Evolutionary conservation across 2,797 vertebrate genomes (phyloP).

Genomic region (Galaxias olidus): DNA sequence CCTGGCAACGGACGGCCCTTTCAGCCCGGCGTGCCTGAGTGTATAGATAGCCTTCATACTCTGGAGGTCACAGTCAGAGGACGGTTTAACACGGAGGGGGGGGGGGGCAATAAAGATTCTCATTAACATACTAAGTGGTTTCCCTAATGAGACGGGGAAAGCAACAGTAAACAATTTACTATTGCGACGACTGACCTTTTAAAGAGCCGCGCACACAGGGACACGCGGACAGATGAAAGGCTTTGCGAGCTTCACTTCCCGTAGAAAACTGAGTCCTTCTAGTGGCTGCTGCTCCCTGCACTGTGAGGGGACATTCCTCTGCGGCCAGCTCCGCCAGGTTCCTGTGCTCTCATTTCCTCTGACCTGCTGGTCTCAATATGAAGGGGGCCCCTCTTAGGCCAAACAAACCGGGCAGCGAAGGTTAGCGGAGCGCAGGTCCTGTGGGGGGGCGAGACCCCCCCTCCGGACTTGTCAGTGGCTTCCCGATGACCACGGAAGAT

Average conservation of each 20-base stretch:
- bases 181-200: too few relatives aligned
- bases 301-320: constrained; percentile 7
- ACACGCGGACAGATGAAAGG: too few relatives aligned
- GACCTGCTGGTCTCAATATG: constrained; percentile 19
- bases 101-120: background rate
- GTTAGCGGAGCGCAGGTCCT: constrained; percentile 39
- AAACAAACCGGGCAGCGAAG: constrained; percentile 44
- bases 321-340: constrained; percentile 12
- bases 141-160: too few relatives aligned
- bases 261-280: background rate
- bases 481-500: constrained; percentile 51
- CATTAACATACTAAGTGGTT: too few relatives aligned
- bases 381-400: constrained; percentile 28
- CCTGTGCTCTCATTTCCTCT: constrained; percentile 35
- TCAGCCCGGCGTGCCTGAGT: too few relatives aligned
- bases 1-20: background rate
- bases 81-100: background rate
- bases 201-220: too few relatives aligned
- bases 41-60: background rate
- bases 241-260: background rate
- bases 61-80: background rate
- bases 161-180: too few relatives aligned
- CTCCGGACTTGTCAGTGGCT: constrained; percentile 20
- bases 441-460: background rate
- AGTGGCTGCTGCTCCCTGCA: background rate